These are phyloP conservation scores for Lypha dubia DNA, from an alignment of 2,888 invertebrate genomes.

Conservation along the genomic window DNA sequence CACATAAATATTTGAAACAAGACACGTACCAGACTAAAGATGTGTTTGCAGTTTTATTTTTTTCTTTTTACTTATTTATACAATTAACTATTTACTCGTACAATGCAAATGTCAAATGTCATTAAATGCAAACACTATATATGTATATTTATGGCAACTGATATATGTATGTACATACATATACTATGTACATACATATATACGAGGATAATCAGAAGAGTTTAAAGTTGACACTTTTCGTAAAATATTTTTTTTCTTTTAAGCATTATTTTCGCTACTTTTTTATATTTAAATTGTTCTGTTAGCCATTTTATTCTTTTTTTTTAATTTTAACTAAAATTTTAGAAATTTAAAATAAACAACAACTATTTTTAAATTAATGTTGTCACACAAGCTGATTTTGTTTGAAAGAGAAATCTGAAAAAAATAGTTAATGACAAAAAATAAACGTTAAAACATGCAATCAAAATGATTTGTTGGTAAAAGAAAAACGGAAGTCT, in stretches of 20 bases:
- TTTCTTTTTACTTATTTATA: neutral
- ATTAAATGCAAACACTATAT: constrained; percentile 19
- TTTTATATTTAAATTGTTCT: neutral
- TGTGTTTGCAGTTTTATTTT: constrained; percentile 19
- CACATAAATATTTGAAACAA: constrained; percentile 62
- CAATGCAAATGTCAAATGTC: constrained; percentile 56
- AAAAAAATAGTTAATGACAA: neutral
- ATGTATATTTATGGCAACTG: neutral
- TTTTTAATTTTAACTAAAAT: neutral
- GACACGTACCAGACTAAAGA: constrained; percentile 58
- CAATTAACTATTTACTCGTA: neutral
- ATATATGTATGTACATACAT: neutral
- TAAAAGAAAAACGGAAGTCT: neutral
- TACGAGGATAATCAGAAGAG: neutral
- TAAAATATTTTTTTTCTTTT: no score
- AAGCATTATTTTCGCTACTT: neutral
- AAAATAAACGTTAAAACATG: neutral
- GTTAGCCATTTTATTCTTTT: neutral
- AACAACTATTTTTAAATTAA: neutral
- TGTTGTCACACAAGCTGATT: constrained; percentile 5
- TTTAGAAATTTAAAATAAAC: neutral
- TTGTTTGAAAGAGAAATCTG: neutral
- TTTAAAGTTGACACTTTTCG: neutral
- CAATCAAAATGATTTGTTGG: neutral
- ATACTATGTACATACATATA: no score